Evolutionary conservation across 2,113 vertebrate genomes (phyloP).

Genomic region (Chunga burmeisteri): DNA sequence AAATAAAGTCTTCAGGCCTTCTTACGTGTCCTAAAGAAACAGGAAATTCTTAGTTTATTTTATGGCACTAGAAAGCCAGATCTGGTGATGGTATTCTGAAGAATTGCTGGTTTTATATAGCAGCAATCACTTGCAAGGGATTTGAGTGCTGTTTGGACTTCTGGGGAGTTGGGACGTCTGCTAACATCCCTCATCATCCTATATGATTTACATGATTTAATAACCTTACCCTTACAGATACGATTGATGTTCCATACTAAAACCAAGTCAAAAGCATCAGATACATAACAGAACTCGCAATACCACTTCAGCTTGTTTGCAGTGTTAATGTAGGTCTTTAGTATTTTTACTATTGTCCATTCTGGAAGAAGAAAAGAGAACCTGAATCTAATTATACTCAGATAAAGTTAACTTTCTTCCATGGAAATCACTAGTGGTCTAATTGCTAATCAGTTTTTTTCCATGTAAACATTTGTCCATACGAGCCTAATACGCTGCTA

Average conservation of each 20-base stretch:
- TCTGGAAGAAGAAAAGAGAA: neutral
- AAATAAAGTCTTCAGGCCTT: constrained; percentile 41
- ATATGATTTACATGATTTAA: neutral
- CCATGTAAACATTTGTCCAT: neutral
- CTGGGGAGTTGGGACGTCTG: neutral
- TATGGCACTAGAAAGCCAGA: neutral
- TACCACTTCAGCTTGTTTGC: neutral
- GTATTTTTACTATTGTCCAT: neutral
- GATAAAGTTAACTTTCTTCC: neutral
- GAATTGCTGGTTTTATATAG: neutral
- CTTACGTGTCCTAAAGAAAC: constrained; percentile 9
- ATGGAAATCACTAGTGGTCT: neutral
- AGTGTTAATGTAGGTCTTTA: neutral
- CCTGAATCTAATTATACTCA: neutral
- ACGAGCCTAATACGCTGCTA: neutral
- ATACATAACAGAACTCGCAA: accelerated
- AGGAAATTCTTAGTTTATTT: constrained; percentile 25
- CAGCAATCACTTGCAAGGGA: neutral
- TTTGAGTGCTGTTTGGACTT: neutral
- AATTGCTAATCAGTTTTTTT: neutral
- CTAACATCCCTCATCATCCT: neutral
- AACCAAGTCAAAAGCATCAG: neutral
- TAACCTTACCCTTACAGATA: neutral
- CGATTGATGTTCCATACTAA: neutral
- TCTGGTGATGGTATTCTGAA: neutral